phyloP scores from a whole-genome alignment of 2,113 vertebrate species.

The Pangasianodon gigas region DNA sequence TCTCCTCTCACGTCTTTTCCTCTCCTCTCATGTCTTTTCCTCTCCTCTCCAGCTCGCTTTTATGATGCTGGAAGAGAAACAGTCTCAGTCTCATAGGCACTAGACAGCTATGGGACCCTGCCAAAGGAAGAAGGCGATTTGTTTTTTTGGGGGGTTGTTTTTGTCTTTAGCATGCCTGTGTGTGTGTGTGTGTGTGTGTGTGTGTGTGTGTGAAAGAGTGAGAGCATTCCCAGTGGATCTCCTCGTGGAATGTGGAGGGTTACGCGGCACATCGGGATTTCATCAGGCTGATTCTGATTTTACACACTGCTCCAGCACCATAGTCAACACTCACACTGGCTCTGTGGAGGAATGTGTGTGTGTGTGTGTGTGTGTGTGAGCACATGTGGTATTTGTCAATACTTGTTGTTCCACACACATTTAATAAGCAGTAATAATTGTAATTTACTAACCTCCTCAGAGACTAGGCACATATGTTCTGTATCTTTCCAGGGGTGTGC shows the following conservation, averaged over 20 bases:
- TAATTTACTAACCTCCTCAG: not conserved
- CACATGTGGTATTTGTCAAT: constrained; percentile 18
- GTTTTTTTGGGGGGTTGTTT: not conserved
- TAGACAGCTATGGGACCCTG: not conserved
- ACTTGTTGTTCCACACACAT: not conserved
- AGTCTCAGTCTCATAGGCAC: not conserved
- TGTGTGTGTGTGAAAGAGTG: constrained; percentile 18
- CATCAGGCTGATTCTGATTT: constrained; percentile 14
- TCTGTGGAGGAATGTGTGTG: not conserved
- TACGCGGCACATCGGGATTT: not conserved
- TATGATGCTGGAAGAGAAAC: not conserved
- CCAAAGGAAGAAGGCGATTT: not conserved
- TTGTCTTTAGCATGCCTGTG: not conserved
- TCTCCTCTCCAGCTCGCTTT: not conserved
- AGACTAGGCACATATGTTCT: not conserved
- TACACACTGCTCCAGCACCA: not conserved
- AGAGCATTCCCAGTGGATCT: not conserved
- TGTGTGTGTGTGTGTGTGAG: not conserved
- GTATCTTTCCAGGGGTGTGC: not conserved
- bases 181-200: not conserved
- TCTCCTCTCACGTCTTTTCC: too few species aligned
- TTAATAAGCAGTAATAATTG: not conserved
- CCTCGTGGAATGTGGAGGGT: constrained; percentile 9
- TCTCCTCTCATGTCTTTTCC: not conserved
- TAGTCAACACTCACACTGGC: not conserved